Evolutionary conservation across 2,888 invertebrate species (phyloP), one percentile per base, ranked within the genome.

Genomic region (Rhagonycha fulva): DNA sequence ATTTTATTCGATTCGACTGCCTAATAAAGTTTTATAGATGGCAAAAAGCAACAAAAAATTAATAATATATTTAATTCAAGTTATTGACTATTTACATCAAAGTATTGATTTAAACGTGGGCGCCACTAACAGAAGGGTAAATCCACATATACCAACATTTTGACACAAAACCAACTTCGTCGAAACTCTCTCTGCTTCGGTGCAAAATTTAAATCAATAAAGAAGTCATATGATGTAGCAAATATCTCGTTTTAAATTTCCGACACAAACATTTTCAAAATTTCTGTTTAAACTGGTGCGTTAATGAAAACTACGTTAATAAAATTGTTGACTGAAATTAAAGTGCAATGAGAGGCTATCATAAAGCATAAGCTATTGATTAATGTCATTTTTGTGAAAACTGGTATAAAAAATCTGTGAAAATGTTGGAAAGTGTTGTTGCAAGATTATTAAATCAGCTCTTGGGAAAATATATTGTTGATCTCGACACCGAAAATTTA

Each of bases 401-500:
- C 14, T n/a, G 9, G 14, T 19, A 14, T 14, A 19, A 68, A 68
- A 68, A 30, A 68, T 7, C 14, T 19, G 19, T 32, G 19, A 80
- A 81, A 84, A 94, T 95, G 94, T 93, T 95, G 85, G 94, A 95
- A 88, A 93, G 94, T 83, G 92, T 94, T 23, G 94, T 95, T 67
- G 95, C 95, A 77, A 93, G 94, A 75, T 89, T 95, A 83, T 89
- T 96, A 63, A 95, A 95, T 90, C 93, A 93, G 84, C 91, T 94
- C 80, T 89, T 95, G 82, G 95, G 95, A 78, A 94, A 94, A 87
- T 96, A 95, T 84, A 93, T 95, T 30, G 93, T 94, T 85, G 94
- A 95, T 86, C 88, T 96, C 82, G 95, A 96, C 86, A 93, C 94
- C 0, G 95, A 95, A 88, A 94, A 95, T 85, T 91, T 96, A 70